These are phyloP conservation scores for Myopa testacea DNA, from an alignment of 2,888 invertebrate species.

Conservation along the genomic window DNA sequence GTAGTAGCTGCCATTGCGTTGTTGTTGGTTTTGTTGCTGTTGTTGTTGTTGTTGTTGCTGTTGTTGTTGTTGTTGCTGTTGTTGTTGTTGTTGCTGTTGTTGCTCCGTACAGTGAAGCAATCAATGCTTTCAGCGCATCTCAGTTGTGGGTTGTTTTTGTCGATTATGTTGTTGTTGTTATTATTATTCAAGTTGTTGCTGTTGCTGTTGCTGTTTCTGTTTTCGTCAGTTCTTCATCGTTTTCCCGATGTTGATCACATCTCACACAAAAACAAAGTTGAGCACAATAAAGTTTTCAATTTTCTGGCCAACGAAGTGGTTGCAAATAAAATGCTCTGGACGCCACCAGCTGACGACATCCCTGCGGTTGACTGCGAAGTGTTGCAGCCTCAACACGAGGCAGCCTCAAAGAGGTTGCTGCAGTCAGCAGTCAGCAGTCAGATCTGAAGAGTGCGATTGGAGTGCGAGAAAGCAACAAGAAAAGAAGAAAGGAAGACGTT, in stretches of 20 bases:
- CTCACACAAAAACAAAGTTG: neutral
- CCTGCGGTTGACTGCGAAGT: constrained; percentile 3
- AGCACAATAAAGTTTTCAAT: constrained; percentile 1
- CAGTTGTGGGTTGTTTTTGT: neutral
- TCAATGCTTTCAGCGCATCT: neutral
- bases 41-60: neutral
- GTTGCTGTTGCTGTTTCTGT: neutral
- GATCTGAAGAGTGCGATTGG: neutral
- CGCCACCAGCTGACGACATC: neutral
- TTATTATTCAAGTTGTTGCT: neutral
- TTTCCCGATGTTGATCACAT: neutral
- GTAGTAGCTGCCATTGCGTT: constrained; percentile 3
- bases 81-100: neutral
- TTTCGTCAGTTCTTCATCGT: neutral
- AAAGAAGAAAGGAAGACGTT: neutral
- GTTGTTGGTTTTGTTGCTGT: neutral
- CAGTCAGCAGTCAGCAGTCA: neutral
- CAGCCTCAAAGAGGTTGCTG: neutral
- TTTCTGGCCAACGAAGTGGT: neutral
- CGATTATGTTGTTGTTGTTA: constrained; percentile 12
- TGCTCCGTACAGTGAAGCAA: neutral
- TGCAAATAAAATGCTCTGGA: neutral
- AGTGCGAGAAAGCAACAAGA: neutral
- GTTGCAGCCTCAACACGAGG: neutral
- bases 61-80: neutral